Evolutionary conservation across 2,797 vertebrate genomes (phyloP).

Genomic region (Myotis pilosus): DNA sequence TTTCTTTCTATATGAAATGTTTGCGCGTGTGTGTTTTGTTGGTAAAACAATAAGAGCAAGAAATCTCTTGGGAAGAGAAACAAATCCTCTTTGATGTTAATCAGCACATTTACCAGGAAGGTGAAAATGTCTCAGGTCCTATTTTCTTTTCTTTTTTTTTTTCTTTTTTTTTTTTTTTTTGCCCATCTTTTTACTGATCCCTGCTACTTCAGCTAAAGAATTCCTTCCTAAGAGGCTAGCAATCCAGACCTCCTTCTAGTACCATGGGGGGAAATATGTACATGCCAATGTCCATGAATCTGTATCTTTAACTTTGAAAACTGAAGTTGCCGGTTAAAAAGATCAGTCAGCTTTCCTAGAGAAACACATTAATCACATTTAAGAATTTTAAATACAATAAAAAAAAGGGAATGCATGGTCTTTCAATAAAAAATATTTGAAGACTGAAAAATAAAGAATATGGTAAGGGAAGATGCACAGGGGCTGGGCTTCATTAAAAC

Average conservation of each 20-base stretch:
- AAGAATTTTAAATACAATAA: background rate
- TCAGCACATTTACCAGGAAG: background rate
- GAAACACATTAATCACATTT: conserved; percentile 35
- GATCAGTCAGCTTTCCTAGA: background rate
- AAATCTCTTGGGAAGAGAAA: background rate
- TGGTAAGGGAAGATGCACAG: background rate
- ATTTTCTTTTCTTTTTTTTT: too few relatives aligned
- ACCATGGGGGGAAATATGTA: background rate
- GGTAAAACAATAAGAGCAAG: background rate
- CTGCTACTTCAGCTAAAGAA: background rate
- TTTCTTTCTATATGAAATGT: background rate
- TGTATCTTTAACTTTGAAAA: background rate
- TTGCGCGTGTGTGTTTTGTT: background rate
- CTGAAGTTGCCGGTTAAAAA: conserved; percentile 11
- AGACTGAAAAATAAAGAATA: background rate
- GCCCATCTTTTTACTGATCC: background rate
- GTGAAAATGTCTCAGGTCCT: background rate
- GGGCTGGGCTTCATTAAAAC: background rate
- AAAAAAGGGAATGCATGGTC: background rate
- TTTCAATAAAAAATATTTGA: background rate
- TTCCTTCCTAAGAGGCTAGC: background rate
- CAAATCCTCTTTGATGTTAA: background rate
- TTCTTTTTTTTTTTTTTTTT: too few relatives aligned
- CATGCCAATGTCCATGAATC: background rate
- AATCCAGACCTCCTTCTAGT: background rate